Evolutionary conservation across 2,113 vertebrate genomes (phyloP).

Genomic region (Ammospiza caudacuta): DNA sequence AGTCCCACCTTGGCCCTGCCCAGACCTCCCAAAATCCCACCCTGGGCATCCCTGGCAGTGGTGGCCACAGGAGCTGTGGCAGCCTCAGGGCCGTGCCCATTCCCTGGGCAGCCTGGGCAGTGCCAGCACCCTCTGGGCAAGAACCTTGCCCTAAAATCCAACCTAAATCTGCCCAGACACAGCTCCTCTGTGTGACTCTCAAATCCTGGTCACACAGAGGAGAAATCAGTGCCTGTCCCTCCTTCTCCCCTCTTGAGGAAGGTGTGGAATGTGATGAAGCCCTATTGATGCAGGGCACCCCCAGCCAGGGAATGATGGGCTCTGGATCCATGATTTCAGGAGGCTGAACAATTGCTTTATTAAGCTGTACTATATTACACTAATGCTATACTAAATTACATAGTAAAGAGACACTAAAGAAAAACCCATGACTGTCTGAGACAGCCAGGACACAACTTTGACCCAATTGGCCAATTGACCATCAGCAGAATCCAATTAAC

Average conservation of each 20-base stretch:
- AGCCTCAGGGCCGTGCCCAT: not conserved
- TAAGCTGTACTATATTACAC: too few relatives aligned
- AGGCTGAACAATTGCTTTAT: too few relatives aligned
- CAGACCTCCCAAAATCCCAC: accelerated
- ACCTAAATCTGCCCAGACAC: accelerated
- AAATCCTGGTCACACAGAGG: not conserved
- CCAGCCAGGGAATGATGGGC: too few relatives aligned
- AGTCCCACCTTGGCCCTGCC: accelerated
- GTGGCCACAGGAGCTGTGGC: not conserved
- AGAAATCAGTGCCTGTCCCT: not conserved
- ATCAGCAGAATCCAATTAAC: too few relatives aligned
- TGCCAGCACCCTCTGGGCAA: not conserved
- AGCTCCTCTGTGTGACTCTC: not conserved
- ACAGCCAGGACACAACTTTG: too few relatives aligned
- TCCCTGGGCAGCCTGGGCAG: not conserved
- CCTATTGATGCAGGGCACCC: too few relatives aligned
- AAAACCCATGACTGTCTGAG: too few relatives aligned
- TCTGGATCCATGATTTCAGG: too few relatives aligned
- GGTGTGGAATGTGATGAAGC: not conserved
- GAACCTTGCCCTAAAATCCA: accelerated
- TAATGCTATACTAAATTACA: too few relatives aligned
- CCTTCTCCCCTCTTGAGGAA: not conserved
- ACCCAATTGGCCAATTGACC: too few relatives aligned
- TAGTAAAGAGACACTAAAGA: too few relatives aligned
- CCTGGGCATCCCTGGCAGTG: not conserved